A percentile compares a stretch with the other conserved stretches of the same genome.
phyloP scores from a whole-genome alignment of 1,140 invertebrate genomes.

The Papilio machaon region DNA sequence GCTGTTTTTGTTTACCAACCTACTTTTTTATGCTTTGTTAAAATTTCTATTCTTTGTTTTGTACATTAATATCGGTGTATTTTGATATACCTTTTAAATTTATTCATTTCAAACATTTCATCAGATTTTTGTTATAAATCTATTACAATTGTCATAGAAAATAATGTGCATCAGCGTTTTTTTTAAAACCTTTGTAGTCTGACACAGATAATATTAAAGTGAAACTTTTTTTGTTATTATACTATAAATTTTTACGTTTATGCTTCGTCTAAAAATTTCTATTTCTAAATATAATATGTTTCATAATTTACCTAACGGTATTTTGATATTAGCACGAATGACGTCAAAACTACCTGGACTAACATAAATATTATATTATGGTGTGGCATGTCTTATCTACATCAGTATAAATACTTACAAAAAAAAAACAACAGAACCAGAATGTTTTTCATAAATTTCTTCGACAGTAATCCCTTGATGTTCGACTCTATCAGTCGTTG shows the following conservation, averaged over 20 bases:
- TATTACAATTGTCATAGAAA: neutral
- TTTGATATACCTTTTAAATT: neutral
- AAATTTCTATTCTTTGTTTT: neutral
- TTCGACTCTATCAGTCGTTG: constrained; percentile 26
- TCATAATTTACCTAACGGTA: no score
- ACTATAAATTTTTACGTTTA: no score
- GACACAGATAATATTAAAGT: neutral
- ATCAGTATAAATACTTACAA: neutral
- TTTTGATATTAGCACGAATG: no score
- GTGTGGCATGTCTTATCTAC: neutral
- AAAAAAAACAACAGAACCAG: neutral
- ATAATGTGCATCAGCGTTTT: neutral
- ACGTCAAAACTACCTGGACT: neutral
- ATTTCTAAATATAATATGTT: no score
- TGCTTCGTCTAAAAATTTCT: no score
- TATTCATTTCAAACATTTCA: neutral
- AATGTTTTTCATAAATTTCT: constrained; percentile 17
- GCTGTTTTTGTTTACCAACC: constrained; percentile 4
- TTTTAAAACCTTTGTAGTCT: neutral
- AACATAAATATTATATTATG: neutral
- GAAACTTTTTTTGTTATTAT: neutral
- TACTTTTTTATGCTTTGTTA: neutral
- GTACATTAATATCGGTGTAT: neutral
- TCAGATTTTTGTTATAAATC: neutral
- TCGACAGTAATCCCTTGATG: constrained; percentile 18